Percentiles rank a stretch among this genome's conserved stretches.
These are phyloP conservation scores for Semicossyphus pulcher DNA, from an alignment of 2,113 vertebrate species.

Conservation along the genomic window DNA sequence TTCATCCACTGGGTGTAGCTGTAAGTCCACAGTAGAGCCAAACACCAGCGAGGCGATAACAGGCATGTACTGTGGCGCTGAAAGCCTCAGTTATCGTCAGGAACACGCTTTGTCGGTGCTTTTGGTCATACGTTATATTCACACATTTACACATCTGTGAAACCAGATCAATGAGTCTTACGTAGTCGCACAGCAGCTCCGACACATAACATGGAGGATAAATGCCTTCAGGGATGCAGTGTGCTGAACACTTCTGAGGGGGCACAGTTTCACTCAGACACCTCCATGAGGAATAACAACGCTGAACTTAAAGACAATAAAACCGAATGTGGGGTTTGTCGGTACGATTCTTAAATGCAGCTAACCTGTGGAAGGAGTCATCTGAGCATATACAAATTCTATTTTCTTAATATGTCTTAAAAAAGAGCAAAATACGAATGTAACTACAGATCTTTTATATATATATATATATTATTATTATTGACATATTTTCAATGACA, in stretches of 20 bases:
- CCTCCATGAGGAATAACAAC: not conserved
- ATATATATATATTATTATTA: too few relatives aligned
- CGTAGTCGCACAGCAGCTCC: not conserved
- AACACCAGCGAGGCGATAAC: not conserved
- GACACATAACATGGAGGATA: not conserved
- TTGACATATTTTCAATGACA: too few relatives aligned
- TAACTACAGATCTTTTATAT: too few relatives aligned
- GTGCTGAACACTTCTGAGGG: slow-evolving; percentile 15
- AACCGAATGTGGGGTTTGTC: not conserved
- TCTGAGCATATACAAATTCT: too few relatives aligned
- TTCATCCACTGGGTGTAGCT: slow-evolving; percentile 60
- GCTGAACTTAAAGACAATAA: not conserved
- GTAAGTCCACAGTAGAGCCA: slow-evolving; percentile 44
- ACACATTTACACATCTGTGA: slow-evolving; percentile 27
- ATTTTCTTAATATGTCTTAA: too few relatives aligned
- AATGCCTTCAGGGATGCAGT: slow-evolving; percentile 14
- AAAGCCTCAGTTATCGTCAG: not conserved
- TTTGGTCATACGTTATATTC: slow-evolving; percentile 3
- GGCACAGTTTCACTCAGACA: slow-evolving; percentile 15
- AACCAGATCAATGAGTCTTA: slow-evolving; percentile 13
- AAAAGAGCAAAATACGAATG: too few relatives aligned
- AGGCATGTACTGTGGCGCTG: not conserved
- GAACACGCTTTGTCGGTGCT: not conserved
- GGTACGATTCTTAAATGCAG: not conserved
- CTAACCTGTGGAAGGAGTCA: too few relatives aligned